Conservation (phyloP, 2,113 vertebrate species). For the Rhinichthys klamathensis region DNA sequence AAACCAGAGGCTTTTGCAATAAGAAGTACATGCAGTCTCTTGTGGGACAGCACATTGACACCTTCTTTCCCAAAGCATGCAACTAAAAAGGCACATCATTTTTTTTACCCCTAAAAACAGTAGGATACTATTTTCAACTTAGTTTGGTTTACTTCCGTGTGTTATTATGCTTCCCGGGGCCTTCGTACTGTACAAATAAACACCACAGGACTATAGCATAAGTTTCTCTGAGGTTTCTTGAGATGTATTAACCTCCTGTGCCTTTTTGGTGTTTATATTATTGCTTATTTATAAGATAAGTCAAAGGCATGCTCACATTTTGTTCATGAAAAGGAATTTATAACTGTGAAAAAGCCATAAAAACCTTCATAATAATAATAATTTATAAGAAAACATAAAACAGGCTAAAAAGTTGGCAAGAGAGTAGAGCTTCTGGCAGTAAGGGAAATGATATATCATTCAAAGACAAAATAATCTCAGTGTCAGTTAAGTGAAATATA, state of each 20-base stretch:
- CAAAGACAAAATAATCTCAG: not conserved
- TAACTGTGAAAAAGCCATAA: not conserved
- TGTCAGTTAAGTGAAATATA: slow-evolving; percentile 31
- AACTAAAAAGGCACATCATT: slow-evolving; percentile 47
- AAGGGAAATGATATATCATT: not conserved
- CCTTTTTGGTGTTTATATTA: not conserved
- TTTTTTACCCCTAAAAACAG: not conserved
- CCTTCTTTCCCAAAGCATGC: not conserved
- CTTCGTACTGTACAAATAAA: slow-evolving; percentile 21
- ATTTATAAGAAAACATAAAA: slow-evolving; percentile 15
- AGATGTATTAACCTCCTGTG: slow-evolving; percentile 11
- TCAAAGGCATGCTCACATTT: not conserved
- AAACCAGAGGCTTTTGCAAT: slow-evolving; percentile 13
- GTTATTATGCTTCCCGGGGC: slow-evolving; percentile 1
- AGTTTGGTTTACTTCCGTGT: not conserved
- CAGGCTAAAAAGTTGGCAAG: not conserved
- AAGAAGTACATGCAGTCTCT: slow-evolving; percentile 33
- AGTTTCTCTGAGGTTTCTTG: not conserved
- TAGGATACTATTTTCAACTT: not conserved
- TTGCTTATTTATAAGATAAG: not conserved
- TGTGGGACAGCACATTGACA: slow-evolving; percentile 33
- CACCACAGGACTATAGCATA: not conserved
- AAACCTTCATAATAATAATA: not conserved
- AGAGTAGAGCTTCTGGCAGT: slow-evolving; percentile 1
- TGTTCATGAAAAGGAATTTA: not conserved